Evolutionary conservation across 2,113 vertebrate genomes (phyloP).

Genomic region (Trochalopteron elliotii): DNA sequence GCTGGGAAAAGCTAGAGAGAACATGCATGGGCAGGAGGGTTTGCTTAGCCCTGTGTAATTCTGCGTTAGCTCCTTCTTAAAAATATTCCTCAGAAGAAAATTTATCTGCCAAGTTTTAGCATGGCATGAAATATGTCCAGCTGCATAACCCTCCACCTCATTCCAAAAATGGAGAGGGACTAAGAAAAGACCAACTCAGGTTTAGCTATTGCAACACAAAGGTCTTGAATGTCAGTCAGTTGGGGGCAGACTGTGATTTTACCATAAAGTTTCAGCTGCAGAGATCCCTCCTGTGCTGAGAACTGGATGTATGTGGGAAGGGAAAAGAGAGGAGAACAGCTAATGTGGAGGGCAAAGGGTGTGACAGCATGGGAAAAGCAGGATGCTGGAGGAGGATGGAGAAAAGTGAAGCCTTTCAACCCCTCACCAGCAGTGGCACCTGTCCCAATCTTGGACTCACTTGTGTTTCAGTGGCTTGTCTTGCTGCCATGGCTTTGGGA

Average conservation of each 20-base stretch:
- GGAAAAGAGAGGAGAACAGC: not conserved
- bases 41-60: not conserved
- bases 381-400: not conserved
- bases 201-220: not conserved
- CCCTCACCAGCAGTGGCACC: not conserved
- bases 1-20: not conserved
- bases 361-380: not conserved
- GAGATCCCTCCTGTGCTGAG: not conserved
- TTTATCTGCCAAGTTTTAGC: conserved; percentile 20
- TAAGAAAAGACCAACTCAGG: not conserved
- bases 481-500: conserved; percentile 8
- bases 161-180: not conserved
- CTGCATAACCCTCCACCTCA: not conserved
- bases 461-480: conserved; percentile 20
- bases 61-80: not conserved
- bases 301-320: not conserved
- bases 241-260: not conserved
- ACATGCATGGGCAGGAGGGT: not conserved
- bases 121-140: not conserved
- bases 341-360: not conserved
- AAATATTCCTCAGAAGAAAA: not conserved
- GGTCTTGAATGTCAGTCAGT: not conserved
- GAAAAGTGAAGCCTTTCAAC: not conserved
- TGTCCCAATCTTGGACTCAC: not conserved
- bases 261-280: not conserved